Percentiles rank a stretch among this genome's conserved stretches.
Conservation (phyloP, 2,888 invertebrate species). For the Arenicola marina region DNA sequence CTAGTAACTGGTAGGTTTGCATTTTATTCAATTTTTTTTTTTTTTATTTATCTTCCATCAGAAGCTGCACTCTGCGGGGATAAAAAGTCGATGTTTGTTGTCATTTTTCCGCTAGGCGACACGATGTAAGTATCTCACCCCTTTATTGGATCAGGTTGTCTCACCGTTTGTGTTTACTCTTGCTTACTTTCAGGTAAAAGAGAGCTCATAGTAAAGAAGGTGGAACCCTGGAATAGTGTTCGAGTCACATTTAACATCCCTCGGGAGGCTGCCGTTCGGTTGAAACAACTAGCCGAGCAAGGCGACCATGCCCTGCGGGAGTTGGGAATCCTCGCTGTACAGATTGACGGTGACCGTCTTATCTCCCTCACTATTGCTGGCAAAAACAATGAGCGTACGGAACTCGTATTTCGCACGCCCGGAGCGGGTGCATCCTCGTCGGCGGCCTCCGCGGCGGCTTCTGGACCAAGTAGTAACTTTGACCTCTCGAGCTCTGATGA, state of each 20-base stretch:
- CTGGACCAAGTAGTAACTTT: conserved; percentile 24
- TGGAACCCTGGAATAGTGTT: conserved; percentile 98
- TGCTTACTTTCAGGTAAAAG: conserved; percentile 58
- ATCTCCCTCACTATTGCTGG: conserved; percentile 71
- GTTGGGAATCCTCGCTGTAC: conserved; percentile 92
- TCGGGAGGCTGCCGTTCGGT: conserved; percentile 88
- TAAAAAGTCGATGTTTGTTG: too few relatives aligned
- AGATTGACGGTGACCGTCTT: conserved; percentile 72
- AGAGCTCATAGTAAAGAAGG: conserved; percentile 76
- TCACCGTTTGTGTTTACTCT: conserved; percentile 8
- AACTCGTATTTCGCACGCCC: conserved; percentile 60
- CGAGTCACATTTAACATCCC: conserved; percentile 97
- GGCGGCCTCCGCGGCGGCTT: conserved; percentile 28
- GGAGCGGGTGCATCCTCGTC: conserved; percentile 1
- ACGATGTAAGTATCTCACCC: too few relatives aligned
- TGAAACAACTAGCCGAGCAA: conserved; percentile 88
- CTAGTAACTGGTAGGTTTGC: conserved; percentile 73
- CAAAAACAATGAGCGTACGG: conserved; percentile 72
- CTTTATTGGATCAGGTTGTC: too few relatives aligned
- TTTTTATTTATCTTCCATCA: too few relatives aligned
- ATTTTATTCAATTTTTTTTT: not conserved
- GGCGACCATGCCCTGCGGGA: conserved; percentile 82
- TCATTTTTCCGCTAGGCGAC: too few relatives aligned
- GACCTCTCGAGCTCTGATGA: conserved; percentile 36
- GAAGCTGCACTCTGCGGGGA: too few relatives aligned